Evolutionary conservation across 2,888 invertebrate species (phyloP).

Genomic region (Pilophorus perplexus): DNA sequence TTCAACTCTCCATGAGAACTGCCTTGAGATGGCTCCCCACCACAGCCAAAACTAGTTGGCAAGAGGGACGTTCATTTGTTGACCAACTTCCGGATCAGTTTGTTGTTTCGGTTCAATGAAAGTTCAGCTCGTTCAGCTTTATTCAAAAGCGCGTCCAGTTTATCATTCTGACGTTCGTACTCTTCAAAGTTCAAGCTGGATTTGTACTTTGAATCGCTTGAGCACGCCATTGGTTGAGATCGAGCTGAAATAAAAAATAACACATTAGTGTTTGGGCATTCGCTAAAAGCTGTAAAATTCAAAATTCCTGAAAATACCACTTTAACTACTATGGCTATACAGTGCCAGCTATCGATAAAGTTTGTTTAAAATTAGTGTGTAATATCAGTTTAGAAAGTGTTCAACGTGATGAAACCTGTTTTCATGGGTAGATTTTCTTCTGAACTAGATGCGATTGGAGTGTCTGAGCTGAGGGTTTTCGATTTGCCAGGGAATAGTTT

Average conservation of each 20-base stretch:
- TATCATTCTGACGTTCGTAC: constrained; percentile 21
- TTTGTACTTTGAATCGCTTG: background rate
- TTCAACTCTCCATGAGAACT: too few species aligned
- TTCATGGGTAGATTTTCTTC: background rate
- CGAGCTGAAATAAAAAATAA: constrained; percentile 1
- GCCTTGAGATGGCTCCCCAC: too few species aligned
- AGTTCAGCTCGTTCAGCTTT: constrained; percentile 33
- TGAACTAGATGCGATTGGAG: background rate
- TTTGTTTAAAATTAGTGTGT: too few species aligned
- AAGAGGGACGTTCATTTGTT: too few species aligned
- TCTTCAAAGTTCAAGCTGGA: constrained; percentile 20
- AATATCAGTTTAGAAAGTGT: too few species aligned
- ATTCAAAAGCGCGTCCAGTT: constrained; percentile 19
- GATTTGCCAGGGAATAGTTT: constrained; percentile 12
- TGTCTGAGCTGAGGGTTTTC: background rate
- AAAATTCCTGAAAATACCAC: too few species aligned
- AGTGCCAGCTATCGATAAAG: too few species aligned
- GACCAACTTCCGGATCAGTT: constrained; percentile 15
- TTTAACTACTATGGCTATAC: too few species aligned
- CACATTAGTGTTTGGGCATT: too few species aligned
- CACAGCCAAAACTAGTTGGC: too few species aligned
- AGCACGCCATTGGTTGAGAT: background rate
- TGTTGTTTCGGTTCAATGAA: constrained; percentile 25
- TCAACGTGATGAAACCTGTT: too few species aligned
- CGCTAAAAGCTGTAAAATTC: too few species aligned